Evolutionary conservation across 2,888 invertebrate species (phyloP), one percentile per base, ranked within the genome.

Genomic region (Onchidella celtica): DNA sequence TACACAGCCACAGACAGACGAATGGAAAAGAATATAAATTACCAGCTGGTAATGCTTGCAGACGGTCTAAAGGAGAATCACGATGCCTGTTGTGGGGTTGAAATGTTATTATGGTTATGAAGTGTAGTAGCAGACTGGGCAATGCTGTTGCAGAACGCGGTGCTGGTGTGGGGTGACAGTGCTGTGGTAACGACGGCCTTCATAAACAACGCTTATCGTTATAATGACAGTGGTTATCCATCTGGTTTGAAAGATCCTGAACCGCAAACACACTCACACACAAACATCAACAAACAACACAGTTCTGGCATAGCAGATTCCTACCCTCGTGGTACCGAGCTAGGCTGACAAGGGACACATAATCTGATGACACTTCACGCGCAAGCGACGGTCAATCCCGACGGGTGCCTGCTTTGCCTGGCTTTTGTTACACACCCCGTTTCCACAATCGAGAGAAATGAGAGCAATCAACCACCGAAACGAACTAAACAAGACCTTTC

Each of bases 1-100:
- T 96, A 93, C 9, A 85, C 82, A 27, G 17, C 69, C 21, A 70
- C 6, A 9, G 57, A 76, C 11, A 72, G 57, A 24, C 29, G 32
- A 17, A 27, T 17, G 29, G 55, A 32, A 38, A 21, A 3, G 59
- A 36, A 73, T n/a, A 61, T 1, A 32, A 1, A 1, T 27, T 27
- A 47, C 21, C 32, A 75, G 32, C 34, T 73, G 59, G 36, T 73
- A 73, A 59, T 34, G 59, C 34, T 59, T 24, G 73, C 0, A 21
- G 36, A 36, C 27, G 3, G 9, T 29, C 47, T 47, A 32, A 55
- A 32, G 55, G 32, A 21, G 21, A 70, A 55, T 29, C 36, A 59
- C 59, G 73, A 36, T 9, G 24, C 55, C 59, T 38, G 32, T 36
- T n/a, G 59, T n/a, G 47, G 29, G 70, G 36, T 70, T 29, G 29